Evolutionary conservation across 2,113 vertebrate species (phyloP), one percentile per base, ranked within the genome.

Genomic region (Chloropsis hardwickii): DNA sequence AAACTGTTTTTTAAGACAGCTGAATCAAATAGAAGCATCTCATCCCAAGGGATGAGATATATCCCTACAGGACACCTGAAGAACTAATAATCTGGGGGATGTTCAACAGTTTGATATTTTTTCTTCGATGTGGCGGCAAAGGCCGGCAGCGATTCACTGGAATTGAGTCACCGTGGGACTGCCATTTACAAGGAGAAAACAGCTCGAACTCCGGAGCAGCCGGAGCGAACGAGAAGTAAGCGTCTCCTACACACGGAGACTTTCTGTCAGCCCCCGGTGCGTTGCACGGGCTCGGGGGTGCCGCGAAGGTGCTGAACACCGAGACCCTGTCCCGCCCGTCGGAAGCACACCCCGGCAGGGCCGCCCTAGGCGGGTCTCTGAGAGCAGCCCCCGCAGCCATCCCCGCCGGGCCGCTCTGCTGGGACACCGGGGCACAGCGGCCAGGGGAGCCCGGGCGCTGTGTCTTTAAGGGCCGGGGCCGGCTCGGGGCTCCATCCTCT

Each of bases 401-500:
- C 40, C n/a, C 65, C 28, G 17, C 44, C 35, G 39, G 18, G 44
- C 22, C 12, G 31, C 35, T 19, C 9, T 7, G 13, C 1, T 15
- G 81, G 19, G 39, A 25, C 48, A 20, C 9, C 25, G 40, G 6
- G 2, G 10, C 23, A 60, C 16, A 35, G 65, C 17, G 37, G 22
- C 44, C 44, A 1, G 31, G 8, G 9, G 5, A 72, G 23, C 6
- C 5, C 3, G 44, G 8, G 22, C 16, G 9, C 90, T 94, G 87
- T 76, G 81, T 35, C 94, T 95, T 93, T 96, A 94, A 94, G 56
- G 74, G 78, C 70, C 18, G 81, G 60, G 69, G 61, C 92, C 18
- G 71, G 60, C n/a, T 25, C 14, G 13, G 4, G 14, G n/a, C 61
- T 73, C 57, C 66, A 10, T 57, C 51, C 42, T 33, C 33, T 60